A percentile compares a stretch with the other conserved stretches of the same genome.
These are phyloP conservation scores for Drosophila takahashii DNA, from an alignment of 1,140 invertebrate species.

Conservation along the genomic window DNA sequence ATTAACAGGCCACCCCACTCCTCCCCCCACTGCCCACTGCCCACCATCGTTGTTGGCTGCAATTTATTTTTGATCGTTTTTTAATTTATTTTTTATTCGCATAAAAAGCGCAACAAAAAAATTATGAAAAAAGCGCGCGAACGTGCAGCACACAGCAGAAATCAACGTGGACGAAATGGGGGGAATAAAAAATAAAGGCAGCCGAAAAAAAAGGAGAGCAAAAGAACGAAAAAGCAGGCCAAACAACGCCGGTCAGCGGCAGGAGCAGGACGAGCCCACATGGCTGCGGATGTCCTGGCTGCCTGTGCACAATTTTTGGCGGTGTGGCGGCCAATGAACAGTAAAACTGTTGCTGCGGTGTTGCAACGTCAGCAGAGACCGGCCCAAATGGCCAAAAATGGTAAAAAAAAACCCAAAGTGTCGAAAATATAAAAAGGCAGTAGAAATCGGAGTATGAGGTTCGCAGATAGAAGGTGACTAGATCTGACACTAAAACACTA, in stretches of 20 bases:
- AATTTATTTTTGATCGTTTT: slow-evolving; percentile 82
- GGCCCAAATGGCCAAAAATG: slow-evolving; percentile 31
- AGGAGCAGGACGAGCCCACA: slow-evolving; percentile 50
- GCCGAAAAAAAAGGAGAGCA: slow-evolving; percentile 31
- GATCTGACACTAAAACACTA: slow-evolving; percentile 27
- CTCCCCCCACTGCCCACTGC: too few species aligned
- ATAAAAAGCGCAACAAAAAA: slow-evolving; percentile 67
- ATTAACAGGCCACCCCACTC: slow-evolving; percentile 59
- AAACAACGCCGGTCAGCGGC: slow-evolving; percentile 71
- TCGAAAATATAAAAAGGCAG: slow-evolving; percentile 68
- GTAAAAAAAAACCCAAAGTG: slow-evolving; percentile 54
- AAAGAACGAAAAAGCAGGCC: slow-evolving; percentile 57
- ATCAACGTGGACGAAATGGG: slow-evolving; percentile 55
- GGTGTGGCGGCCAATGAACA: slow-evolving; percentile 75
- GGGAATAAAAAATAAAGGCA: slow-evolving; percentile 33
- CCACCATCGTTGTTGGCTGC: slow-evolving; percentile 34
- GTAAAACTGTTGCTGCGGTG: slow-evolving; percentile 77
- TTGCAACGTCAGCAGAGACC: slow-evolving; percentile 54
- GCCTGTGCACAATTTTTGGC: slow-evolving; percentile 48
- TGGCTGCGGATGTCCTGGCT: slow-evolving; percentile 27
- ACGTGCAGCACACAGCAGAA: slow-evolving; percentile 58
- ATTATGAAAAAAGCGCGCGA: slow-evolving; percentile 65
- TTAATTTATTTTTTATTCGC: slow-evolving; percentile 80
- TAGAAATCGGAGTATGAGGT: not conserved
- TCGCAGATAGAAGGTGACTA: slow-evolving; percentile 7